Evolutionary conservation across 2,113 vertebrate species (phyloP), one percentile per base, ranked within the genome.

Genomic region (Oryzias javanicus): DNA sequence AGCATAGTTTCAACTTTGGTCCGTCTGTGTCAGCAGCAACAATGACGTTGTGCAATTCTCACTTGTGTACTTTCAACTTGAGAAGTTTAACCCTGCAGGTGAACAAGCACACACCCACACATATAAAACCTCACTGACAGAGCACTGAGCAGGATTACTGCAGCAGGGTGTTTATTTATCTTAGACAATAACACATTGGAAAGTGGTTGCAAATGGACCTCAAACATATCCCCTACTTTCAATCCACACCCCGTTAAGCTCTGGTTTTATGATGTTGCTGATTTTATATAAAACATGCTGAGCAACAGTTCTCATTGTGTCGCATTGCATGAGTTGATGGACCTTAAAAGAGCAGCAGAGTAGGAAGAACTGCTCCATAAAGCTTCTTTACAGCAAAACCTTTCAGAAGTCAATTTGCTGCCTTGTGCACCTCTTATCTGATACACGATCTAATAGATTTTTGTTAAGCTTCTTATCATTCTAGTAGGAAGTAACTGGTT

Each of bases 331-430:
- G 66, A 64, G 35, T 49, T 41, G 1, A 4, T 50, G 25, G 29
- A 52, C 60, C 57, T 72, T 61, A 55, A 61, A 57, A 35, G 13
- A 12, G 18, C 42, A 56, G 42, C 1, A 57, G 45, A n/a, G 54
- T 42, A 42, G 35, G 42, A 41, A 70, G 41, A 45, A 54, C 57
- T 55, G 27, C 58, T 64, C n/a, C 20, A 64, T 19, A 42, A 42
- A 61, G 29, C n/a, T 29, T 35, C 12, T 13, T 46, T 10, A 71
- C 48, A 64, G 58, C 51, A 54, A 25, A 24, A 50, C 16, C 25
- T 45, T 17, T 15, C 52, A 18, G 29, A 35, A 7, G 29, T 35
- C 29, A 7, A 6, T 35, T 35, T 35, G 29, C 29, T 10, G 8
- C 29, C 29, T 35, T 35, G 29, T 6, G 29, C 10, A 10, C 29